A percentile compares a stretch with the other conserved stretches of the same genome.
Evolutionary conservation across 2,113 vertebrate species (phyloP).

Genomic region (Pelecanoides urinatrix): DNA sequence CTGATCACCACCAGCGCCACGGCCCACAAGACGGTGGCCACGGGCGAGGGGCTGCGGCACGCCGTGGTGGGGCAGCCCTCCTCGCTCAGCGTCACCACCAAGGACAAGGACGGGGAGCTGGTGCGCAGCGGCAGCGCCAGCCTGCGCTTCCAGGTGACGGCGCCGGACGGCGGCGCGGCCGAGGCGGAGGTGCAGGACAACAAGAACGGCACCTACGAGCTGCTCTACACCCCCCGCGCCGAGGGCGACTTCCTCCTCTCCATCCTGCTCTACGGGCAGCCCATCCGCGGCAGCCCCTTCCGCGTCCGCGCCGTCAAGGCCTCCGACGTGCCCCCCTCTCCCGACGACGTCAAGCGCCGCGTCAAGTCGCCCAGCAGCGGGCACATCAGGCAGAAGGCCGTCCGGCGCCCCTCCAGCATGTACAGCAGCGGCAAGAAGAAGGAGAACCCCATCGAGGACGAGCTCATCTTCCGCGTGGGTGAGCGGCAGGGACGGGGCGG

Average conservation of each 20-base stretch:
- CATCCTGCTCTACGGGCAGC: slow-evolving; percentile 88
- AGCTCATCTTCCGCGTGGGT: slow-evolving; percentile 90
- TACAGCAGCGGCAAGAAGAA: slow-evolving; percentile 94
- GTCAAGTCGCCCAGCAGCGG: slow-evolving; percentile 92
- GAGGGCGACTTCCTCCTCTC: slow-evolving; percentile 89
- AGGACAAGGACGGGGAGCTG: slow-evolving; percentile 91
- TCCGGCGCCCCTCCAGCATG: slow-evolving; percentile 94
- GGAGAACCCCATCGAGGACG: slow-evolving; percentile 82
- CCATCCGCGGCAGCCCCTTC: slow-evolving; percentile 89
- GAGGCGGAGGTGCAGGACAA: slow-evolving; percentile 87
- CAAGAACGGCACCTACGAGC: slow-evolving; percentile 94
- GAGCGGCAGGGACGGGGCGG: background rate
- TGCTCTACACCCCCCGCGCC: slow-evolving; percentile 82
- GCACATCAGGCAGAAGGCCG: slow-evolving; percentile 92
- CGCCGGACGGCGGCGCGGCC: slow-evolving; percentile 72
- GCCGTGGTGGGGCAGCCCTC: slow-evolving; percentile 87
- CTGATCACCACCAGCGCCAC: slow-evolving; percentile 91
- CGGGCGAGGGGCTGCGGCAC: slow-evolving; percentile 91
- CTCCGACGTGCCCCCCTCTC: slow-evolving; percentile 85
- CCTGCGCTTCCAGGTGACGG: slow-evolving; percentile 80
- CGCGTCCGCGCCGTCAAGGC: slow-evolving; percentile 84
- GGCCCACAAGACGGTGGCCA: slow-evolving; percentile 90
- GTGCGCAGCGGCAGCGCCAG: slow-evolving; percentile 88
- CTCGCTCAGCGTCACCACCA: slow-evolving; percentile 91
- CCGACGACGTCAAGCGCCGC: slow-evolving; percentile 90